phyloP scores from a whole-genome alignment of 2,797 vertebrate genomes.

The Chloroceryle amazona region DNA sequence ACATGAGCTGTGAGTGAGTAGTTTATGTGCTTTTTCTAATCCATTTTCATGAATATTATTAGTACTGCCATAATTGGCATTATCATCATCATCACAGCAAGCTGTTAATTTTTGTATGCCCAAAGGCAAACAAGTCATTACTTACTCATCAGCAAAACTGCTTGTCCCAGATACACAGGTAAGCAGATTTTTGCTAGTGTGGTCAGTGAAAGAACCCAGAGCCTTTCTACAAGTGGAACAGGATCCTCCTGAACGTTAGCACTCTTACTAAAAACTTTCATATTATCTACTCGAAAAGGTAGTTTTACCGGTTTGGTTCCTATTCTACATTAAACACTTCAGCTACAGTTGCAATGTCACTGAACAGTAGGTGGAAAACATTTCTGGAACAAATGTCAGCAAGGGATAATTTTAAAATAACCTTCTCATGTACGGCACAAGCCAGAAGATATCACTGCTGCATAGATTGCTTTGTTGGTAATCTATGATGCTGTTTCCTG shows the following conservation, averaged over 20 bases:
- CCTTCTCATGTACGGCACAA: not conserved
- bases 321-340: not conserved
- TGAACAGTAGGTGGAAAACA: slow-evolving; percentile 45
- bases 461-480: not conserved
- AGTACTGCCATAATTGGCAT: not conserved
- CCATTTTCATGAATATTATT: slow-evolving; percentile 16
- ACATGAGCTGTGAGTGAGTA: not conserved
- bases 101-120: slow-evolving; percentile 27
- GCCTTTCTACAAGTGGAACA: not conserved
- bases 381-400: slow-evolving; percentile 67
- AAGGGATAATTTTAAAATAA: slow-evolving; percentile 62
- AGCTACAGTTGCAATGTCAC: slow-evolving; percentile 30
- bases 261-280: not conserved
- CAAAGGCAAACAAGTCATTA: slow-evolving; percentile 41
- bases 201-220: not conserved
- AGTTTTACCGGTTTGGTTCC: not conserved
- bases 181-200: slow-evolving; percentile 11
- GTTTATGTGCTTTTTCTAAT: not conserved
- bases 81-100: slow-evolving; percentile 13
- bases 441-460: not conserved
- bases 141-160: slow-evolving; percentile 8
- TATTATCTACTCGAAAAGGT: not conserved
- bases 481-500: not conserved
- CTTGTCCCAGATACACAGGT: not conserved
- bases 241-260: not conserved